Evolutionary conservation across 2,113 vertebrate genomes (phyloP), one percentile per base, ranked within the genome.

Genomic region (Dryoscopus gambensis): DNA sequence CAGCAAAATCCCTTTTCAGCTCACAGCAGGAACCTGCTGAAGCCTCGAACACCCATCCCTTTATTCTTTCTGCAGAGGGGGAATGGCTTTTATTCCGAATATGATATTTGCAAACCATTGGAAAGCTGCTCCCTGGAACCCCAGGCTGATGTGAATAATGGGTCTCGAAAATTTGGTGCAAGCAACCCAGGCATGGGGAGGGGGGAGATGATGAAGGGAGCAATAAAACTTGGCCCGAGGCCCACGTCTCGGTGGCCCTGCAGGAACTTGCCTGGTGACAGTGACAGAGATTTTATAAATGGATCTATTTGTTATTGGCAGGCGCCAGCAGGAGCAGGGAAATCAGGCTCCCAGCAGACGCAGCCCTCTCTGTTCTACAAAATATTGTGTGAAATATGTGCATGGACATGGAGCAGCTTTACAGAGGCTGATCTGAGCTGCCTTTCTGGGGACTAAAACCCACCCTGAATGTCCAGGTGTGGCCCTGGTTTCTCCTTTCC

Each of bases 241-340:
- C 87, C 62, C 24, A 0, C 5, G 33, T n/a, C 89, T 94, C 23
- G 0, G 40, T 60, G 84, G 74, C 81, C 89, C 89, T 49, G 89
- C 37, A 92, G 94, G 49, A 91, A 50, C 91, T 30, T 73, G 65
- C 81, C 82, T 53, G 56, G 95, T 96, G 95, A 96, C 84, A 89
- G 7, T 47, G 93, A 85, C 81, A 89, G 87, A 46, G 78, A n/a
- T 93, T 89, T 87, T 91, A 60, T 87, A 94, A 94, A 91, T 73
- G 89, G 80, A 79, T 87, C 78, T 87, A 16, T 94, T 91, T 93
- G 84, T 69, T 93, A 82, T 76, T 89, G 94, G 94, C 91, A 91
- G 92, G 73, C 42, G 3, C 15, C 5, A 23, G 78, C 93, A 70
- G 1, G 18, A 85, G 73, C 31, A 75, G 80, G 73, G 7, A 60